These are phyloP conservation scores for Muscicapa striata DNA, from an alignment of 2,797 vertebrate genomes.

Conservation along the genomic window DNA sequence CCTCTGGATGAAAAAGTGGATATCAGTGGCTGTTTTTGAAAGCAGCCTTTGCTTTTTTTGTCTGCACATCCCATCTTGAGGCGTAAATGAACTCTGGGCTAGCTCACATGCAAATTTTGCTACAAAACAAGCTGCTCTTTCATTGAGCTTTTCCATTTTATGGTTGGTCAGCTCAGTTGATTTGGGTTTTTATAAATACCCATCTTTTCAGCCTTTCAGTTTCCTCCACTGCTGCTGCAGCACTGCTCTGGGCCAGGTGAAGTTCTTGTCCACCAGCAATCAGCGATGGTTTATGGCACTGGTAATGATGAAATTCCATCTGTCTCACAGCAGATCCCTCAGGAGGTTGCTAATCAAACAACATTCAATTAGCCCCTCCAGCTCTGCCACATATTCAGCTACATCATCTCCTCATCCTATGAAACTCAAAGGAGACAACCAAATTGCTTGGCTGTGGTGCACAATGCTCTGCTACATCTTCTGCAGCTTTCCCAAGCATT, in stretches of 20 bases:
- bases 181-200: background rate
- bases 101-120: background rate
- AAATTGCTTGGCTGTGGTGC: conserved; percentile 2
- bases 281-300: conserved; percentile 21
- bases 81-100: background rate
- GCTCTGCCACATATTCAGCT: conserved; percentile 47
- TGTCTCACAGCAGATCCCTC: conserved; percentile 65
- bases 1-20: background rate
- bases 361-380: conserved; percentile 64
- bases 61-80: background rate
- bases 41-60: background rate
- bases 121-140: background rate
- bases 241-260: conserved; percentile 36
- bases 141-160: background rate
- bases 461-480: background rate
- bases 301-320: conserved; percentile 55
- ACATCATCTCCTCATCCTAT: conserved; percentile 40
- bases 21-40: background rate
- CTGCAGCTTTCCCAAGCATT: conserved; percentile 1
- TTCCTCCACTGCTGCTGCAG: background rate
- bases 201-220: background rate
- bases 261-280: conserved; percentile 48
- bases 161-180: background rate
- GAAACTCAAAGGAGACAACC: conserved; percentile 12
- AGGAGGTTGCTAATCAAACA: conserved; percentile 65